These are phyloP conservation scores for Drosophila nigromelanica DNA, from an alignment of 1,140 invertebrate species.

Conservation along the genomic window DNA sequence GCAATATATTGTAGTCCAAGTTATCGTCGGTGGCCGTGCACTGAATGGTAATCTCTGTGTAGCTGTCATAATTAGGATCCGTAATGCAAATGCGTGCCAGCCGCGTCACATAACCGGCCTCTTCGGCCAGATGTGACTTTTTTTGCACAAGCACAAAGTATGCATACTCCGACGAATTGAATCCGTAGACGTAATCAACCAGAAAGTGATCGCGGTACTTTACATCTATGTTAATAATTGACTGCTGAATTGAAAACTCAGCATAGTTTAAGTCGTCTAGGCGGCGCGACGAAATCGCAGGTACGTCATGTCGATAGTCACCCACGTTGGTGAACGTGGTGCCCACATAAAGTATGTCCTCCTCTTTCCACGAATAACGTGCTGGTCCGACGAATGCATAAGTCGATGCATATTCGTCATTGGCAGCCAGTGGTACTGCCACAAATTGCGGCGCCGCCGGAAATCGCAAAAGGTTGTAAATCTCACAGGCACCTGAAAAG, in stretches of 20 bases:
- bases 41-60: constrained; percentile 96
- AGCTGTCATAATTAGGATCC: constrained; percentile 97
- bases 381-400: constrained; percentile 97
- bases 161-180: constrained; percentile 96
- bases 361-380: constrained; percentile 90
- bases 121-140: constrained; percentile 94
- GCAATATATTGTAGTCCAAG: constrained; percentile 92
- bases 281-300: constrained; percentile 94
- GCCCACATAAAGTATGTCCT: constrained; percentile 95
- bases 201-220: constrained; percentile 97
- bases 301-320: constrained; percentile 96
- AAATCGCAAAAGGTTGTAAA: constrained; percentile 93
- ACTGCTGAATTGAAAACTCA: constrained; percentile 94
- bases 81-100: constrained; percentile 96
- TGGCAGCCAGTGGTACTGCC: constrained; percentile 93
- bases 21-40: constrained; percentile 86
- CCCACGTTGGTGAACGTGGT: constrained; percentile 97
- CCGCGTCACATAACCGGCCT: constrained; percentile 94
- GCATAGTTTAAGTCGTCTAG: constrained; percentile 91
- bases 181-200: constrained; percentile 97
- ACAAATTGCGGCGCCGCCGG: constrained; percentile 89
- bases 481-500: constrained; percentile 89
- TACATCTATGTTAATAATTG: constrained; percentile 94
- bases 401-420: constrained; percentile 95
- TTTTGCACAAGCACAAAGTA: constrained; percentile 98